Base-by-base conservation (phyloP, 2,113 vertebrate genomes). In the Mixornis gularis region DNA sequence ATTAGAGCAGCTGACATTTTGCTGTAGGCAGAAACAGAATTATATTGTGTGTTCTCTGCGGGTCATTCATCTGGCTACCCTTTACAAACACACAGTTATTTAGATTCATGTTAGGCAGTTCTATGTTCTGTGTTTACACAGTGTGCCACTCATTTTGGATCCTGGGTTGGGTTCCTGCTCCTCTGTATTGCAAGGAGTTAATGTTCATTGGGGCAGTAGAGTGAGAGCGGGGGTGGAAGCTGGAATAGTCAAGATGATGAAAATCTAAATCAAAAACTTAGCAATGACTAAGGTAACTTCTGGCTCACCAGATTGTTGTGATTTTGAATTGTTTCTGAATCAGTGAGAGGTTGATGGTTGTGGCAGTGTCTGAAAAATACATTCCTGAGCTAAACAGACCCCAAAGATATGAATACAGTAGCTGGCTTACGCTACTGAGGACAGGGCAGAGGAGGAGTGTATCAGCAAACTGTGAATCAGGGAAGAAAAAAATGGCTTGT, bases 1-100 rank as follows among this genome's bases (percentile, higher is more conserved):
- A 86, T 93, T 96, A 95, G 58, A 90, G 69, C 32, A 87, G 32
- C 86, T 95, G 96, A 96, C 79, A 96, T 96, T 96, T 90, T 92
- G 56, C 87, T 92, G 64, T 76, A 93, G 92, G 89, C 84, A 95
- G 90, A 93, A 79, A 25, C 17, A 38, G 62, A 78, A 63, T 85
- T 79, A 43, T 49, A 87, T 5, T 73, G 43, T 79, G 51, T 5
- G 5, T 79, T 91, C 63, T 91, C 79, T 43, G 43, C 62, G 44
- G 65, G 79, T 90, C 90, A 77, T 65, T 91, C 0, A 0, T 82
- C 53, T 90, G 46, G 58, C 60, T 95, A 76, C 62, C 55, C 44
- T 92, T 93, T 79, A 59, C 56, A 87, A 79, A 81, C 62, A 72
- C 29, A 14, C 5, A 46, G 16, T 55, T 55, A 40, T 87, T 85